These are phyloP conservation scores for Elysia crispata DNA, from an alignment of 2,888 invertebrate genomes.

Conservation along the genomic window DNA sequence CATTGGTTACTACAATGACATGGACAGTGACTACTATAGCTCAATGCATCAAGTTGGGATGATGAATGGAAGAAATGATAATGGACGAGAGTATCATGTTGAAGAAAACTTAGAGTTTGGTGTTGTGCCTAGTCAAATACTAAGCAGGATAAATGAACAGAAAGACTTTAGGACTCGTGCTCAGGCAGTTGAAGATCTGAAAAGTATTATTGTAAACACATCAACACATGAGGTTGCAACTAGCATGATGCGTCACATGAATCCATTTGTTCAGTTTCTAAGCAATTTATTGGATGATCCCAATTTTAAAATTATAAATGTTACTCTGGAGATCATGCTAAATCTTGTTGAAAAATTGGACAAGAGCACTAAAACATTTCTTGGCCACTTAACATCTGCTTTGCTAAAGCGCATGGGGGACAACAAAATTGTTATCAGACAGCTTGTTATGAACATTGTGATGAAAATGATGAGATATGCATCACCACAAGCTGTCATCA, in stretches of 20 bases:
- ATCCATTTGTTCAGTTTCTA: slow-evolving; percentile 83
- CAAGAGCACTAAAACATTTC: slow-evolving; percentile 77
- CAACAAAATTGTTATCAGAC: slow-evolving; percentile 79
- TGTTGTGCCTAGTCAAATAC: slow-evolving; percentile 77
- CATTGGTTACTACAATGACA: slow-evolving; percentile 43
- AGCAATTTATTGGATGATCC: slow-evolving; percentile 82
- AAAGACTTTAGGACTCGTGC: slow-evolving; percentile 82
- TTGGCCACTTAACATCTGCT: slow-evolving; percentile 78
- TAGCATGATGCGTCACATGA: slow-evolving; percentile 82
- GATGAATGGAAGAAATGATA: slow-evolving; percentile 46
- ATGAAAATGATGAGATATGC: slow-evolving; percentile 80
- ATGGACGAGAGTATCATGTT: slow-evolving; percentile 39
- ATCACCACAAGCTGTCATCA: slow-evolving; percentile 80
- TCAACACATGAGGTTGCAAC: slow-evolving; percentile 62
- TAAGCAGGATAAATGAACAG: slow-evolving; percentile 78
- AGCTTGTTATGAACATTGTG: slow-evolving; percentile 79
- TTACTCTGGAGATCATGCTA: slow-evolving; percentile 78
- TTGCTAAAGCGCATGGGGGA: slow-evolving; percentile 79
- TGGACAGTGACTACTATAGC: slow-evolving; percentile 41
- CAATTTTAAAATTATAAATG: slow-evolving; percentile 79
- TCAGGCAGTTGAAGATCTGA: slow-evolving; percentile 82
- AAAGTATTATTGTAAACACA: slow-evolving; percentile 79
- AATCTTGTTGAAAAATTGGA: slow-evolving; percentile 78
- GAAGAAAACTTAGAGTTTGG: slow-evolving; percentile 75
- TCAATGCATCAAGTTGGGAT: slow-evolving; percentile 23